Base-by-base conservation (phyloP, 2,113 vertebrate genomes). In the Lagopus muta region DNA sequence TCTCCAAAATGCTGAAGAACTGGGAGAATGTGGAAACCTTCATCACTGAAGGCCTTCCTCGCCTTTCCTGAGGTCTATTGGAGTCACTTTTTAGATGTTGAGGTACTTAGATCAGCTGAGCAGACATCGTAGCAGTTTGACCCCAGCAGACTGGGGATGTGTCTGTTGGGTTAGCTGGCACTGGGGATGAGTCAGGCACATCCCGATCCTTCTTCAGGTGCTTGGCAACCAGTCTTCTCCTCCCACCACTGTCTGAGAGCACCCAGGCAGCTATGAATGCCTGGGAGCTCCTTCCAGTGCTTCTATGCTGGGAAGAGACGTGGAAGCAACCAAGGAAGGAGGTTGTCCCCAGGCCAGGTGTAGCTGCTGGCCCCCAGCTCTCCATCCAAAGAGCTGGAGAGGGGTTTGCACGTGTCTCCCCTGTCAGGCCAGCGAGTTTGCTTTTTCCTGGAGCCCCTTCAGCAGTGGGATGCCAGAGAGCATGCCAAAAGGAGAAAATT, bases 401-500 rank as follows among this genome's bases (percentile, higher is more conserved):
- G 28, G 76, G 74, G 38, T 47, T 66, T 69, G 69, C 72, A 21
- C 0, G 1, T 61, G 47, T 9, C 36, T 71, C 82, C 40, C 28
- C 4, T 18, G 61, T 91, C 94, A 96, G 90, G 57, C 48, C 58
- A 54, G 75, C 15, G 8, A 94, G 20, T 71, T 45, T 52, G 34
- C 87, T 95, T 96, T 94, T 96, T 92, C 92, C 86, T 95, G 95
- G 94, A 97, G 90, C 50, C 88, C 88, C 77, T 92, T 93, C 85
- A 38, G 93, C 96, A 19, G 18, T 72, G 82, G 54, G 62, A 96
- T 86, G 82, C 87, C 96, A 89, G 75, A 69, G 79, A 89, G 66
- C 1, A 32, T 86, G 85, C 94, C 96, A 97, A 95, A 92, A 96
- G 93, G 94, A 97, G 95, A 96, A 94, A 91, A 93, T 82, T 95